Percentiles rank a stretch among this genome's conserved stretches.
phyloP scores from a whole-genome alignment of 2,888 invertebrate species.

The Himalopsyche kuldschensis region DNA sequence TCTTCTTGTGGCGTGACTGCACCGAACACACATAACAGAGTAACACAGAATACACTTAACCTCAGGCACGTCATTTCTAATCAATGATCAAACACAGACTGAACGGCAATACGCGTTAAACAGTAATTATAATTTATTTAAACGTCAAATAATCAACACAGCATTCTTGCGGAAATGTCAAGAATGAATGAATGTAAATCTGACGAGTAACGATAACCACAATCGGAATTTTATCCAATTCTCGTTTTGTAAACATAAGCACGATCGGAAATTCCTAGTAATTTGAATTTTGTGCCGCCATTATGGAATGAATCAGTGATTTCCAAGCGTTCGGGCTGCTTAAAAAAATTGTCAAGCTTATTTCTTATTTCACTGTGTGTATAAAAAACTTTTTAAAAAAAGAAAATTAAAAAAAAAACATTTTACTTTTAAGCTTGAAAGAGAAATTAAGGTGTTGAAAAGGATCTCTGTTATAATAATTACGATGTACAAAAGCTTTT shows the following conservation, averaged over 20 bases:
- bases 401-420: too few species aligned
- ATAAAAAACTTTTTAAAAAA: too few species aligned
- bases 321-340: neutral
- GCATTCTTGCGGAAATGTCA: neutral
- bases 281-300: neutral
- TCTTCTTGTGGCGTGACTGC: slow-evolving; percentile 8
- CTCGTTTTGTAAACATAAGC: neutral
- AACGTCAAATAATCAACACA: neutral
- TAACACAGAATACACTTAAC: neutral
- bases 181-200: neutral
- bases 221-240: neutral
- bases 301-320: neutral
- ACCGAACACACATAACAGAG: neutral
- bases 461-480: too few species aligned
- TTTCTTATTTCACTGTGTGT: too few species aligned
- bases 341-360: neutral
- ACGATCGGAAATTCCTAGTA: neutral
- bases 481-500: too few species aligned
- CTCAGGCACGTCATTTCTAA: slow-evolving; percentile 17
- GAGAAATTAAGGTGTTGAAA: too few species aligned
- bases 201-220: neutral
- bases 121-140: neutral
- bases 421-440: too few species aligned
- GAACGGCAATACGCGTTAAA: neutral
- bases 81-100: slow-evolving; percentile 21